Evolutionary conservation across 2,888 invertebrate genomes (phyloP).

Genomic region (Plebejus anna): DNA sequence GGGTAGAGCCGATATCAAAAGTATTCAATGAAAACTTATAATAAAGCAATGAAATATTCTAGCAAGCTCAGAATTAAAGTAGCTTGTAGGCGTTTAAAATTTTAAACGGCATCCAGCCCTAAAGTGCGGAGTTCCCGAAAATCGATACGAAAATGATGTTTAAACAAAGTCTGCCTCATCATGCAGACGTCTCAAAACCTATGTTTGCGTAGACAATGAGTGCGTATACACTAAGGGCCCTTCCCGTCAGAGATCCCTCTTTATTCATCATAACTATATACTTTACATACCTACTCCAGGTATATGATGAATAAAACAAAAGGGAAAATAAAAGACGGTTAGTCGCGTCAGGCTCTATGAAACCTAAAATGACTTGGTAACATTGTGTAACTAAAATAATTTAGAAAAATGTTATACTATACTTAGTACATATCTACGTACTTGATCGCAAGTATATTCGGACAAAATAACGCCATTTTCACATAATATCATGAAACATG

Average conservation of each 20-base stretch:
- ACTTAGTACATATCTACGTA: not conserved
- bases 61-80: not conserved
- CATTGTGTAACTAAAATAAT: not conserved
- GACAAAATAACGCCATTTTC: not conserved
- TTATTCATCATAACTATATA: slow-evolving; percentile 39
- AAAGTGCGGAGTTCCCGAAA: slow-evolving; percentile 30
- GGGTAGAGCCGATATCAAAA: not conserved
- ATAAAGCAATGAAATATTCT: too few species aligned
- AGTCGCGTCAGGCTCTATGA: not conserved
- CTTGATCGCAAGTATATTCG: not conserved
- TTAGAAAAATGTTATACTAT: not conserved
- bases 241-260: slow-evolving; percentile 48
- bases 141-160: slow-evolving; percentile 34
- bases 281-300: not conserved
- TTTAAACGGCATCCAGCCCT: not conserved
- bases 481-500: not conserved
- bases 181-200: slow-evolving; percentile 62
- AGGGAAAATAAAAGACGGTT: not conserved
- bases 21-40: too few species aligned
- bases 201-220: slow-evolving; percentile 60
- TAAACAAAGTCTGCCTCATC: slow-evolving; percentile 37
- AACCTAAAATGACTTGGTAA: not conserved
- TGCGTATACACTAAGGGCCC: slow-evolving; percentile 52
- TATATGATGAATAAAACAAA: not conserved
- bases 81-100: not conserved